A percentile compares a stretch with the other conserved stretches of the same genome.
Conservation (phyloP, 2,113 vertebrate genomes). For the Scolopax mira region DNA sequence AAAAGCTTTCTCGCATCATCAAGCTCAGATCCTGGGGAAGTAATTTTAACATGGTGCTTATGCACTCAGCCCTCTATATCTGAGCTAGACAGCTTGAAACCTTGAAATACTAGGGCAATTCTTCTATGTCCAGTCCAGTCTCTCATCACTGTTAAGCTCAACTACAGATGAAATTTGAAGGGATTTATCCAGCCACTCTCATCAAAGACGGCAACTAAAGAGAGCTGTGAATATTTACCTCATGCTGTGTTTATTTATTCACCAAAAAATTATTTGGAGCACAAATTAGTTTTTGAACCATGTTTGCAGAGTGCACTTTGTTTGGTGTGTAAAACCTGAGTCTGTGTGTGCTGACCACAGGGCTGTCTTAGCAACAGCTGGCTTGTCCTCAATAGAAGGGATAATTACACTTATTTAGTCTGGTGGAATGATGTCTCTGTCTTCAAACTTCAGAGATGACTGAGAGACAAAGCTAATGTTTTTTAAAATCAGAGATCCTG, state of each 20-base stretch:
- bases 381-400: neutral
- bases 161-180: constrained; percentile 39
- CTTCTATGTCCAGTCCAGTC: constrained; percentile 11
- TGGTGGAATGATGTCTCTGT: neutral
- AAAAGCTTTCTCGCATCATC: constrained; percentile 3
- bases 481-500: neutral
- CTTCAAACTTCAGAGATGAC: neutral
- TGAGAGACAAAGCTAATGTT: neutral
- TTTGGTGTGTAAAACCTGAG: neutral
- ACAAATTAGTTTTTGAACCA: constrained; percentile 25
- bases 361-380: neutral
- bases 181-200: constrained; percentile 41
- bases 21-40: constrained; percentile 22
- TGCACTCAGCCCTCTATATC: constrained; percentile 18
- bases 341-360: neutral
- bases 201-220: constrained; percentile 25
- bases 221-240: neutral
- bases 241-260: constrained; percentile 44
- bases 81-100: constrained; percentile 46
- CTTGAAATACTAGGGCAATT: constrained; percentile 13
- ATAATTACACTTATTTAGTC: constrained; percentile 10
- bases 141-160: constrained; percentile 2
- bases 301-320: neutral
- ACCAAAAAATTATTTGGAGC: neutral
- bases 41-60: constrained; percentile 33